Percentiles rank a stretch among this genome's conserved stretches.
Evolutionary conservation across 2,888 invertebrate genomes (phyloP).

Genomic region (Sepioteuthis lessoniana): DNA sequence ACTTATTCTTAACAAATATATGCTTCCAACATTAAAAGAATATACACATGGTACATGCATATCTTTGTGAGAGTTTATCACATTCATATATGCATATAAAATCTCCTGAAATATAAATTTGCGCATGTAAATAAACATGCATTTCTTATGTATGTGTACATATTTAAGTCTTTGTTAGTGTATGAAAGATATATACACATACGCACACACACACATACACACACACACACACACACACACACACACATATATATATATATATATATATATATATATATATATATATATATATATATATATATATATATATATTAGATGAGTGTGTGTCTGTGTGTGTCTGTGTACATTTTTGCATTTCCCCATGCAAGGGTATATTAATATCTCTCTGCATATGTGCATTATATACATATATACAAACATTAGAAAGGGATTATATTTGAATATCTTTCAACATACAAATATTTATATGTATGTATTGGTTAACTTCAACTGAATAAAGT

Average conservation of each 20-base stretch:
- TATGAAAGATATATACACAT: too few species aligned
- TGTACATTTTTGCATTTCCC: background rate
- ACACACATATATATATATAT: background rate
- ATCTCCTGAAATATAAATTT: background rate
- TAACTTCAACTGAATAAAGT: too few species aligned
- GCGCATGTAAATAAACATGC: background rate
- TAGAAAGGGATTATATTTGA: too few species aligned
- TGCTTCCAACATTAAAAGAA: background rate
- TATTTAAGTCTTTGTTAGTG: too few species aligned
- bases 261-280: background rate
- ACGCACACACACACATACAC: background rate
- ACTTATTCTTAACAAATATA: background rate
- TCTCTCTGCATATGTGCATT: background rate
- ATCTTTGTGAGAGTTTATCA: background rate
- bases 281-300: background rate
- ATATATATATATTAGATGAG: background rate
- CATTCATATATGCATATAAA: slow-evolving; percentile 33
- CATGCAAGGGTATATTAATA: background rate
- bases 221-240: background rate
- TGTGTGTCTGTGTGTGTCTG: background rate
- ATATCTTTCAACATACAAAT: background rate
- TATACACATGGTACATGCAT: background rate
- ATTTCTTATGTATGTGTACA: background rate
- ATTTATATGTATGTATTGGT: too few species aligned
- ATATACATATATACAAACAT: background rate